Evolutionary conservation across 2,797 vertebrate genomes (phyloP).

Genomic region (Novumbra hubbsi): DNA sequence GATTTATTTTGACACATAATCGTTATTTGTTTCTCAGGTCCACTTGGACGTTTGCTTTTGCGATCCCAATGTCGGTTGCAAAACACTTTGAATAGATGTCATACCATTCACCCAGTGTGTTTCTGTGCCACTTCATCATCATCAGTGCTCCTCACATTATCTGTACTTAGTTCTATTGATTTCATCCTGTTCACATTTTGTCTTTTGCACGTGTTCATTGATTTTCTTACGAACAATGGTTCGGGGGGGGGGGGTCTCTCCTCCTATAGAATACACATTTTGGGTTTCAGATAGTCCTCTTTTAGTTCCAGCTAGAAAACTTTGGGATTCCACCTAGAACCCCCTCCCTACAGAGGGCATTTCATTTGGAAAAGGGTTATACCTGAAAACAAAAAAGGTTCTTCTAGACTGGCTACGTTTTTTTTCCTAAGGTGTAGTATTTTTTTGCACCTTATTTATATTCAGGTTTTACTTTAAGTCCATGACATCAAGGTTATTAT

Average conservation of each 20-base stretch:
- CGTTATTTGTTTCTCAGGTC: constrained; percentile 5
- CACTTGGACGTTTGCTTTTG: constrained; percentile 15
- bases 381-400: background rate
- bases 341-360: background rate
- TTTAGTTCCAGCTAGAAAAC: background rate
- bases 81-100: background rate
- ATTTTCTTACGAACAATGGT: background rate
- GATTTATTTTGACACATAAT: background rate
- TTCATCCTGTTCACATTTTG: background rate
- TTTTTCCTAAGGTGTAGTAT: background rate
- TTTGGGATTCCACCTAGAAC: background rate
- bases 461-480: background rate
- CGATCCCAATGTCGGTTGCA: background rate
- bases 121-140: background rate
- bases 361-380: background rate
- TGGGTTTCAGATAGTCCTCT: background rate
- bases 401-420: background rate
- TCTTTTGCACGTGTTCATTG: background rate
- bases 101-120: background rate
- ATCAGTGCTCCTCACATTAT: background rate
- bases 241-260: background rate
- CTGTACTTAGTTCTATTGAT: background rate
- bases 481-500: background rate
- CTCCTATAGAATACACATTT: background rate
- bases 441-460: background rate